Evolutionary conservation across 2,888 invertebrate genomes (phyloP).

Genomic region (Agapetus fuscipes): DNA sequence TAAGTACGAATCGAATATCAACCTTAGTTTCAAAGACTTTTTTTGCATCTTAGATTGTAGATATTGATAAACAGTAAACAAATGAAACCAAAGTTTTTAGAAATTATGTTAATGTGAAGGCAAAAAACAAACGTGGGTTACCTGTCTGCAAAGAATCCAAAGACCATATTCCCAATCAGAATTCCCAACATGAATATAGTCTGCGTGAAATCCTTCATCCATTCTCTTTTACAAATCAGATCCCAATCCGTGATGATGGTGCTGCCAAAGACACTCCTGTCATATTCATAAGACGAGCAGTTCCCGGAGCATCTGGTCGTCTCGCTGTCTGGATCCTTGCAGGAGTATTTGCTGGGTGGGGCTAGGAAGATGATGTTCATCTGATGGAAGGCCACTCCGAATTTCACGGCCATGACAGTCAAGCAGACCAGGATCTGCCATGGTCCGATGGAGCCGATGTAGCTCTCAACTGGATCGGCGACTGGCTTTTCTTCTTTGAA

Average conservation of each 20-base stretch:
- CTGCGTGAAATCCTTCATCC: constrained; percentile 65
- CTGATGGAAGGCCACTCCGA: constrained; percentile 75
- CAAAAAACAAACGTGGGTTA: too few species aligned
- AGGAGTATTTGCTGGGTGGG: constrained; percentile 46
- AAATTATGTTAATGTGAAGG: too few species aligned
- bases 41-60: too few species aligned
- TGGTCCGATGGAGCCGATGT: constrained; percentile 61
- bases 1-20: too few species aligned
- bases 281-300: constrained; percentile 50
- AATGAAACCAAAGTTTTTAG: too few species aligned
- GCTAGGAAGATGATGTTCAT: constrained; percentile 69
- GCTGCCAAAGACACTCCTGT: constrained; percentile 55
- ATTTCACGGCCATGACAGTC: constrained; percentile 61
- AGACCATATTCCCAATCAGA: constrained; percentile 62
- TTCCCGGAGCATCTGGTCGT: constrained; percentile 45
- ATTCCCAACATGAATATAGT: constrained; percentile 71
- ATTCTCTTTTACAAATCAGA: constrained; percentile 56
- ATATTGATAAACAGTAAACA: too few species aligned
- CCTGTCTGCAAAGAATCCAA: constrained; percentile 71
- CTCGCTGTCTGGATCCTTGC: constrained; percentile 30
- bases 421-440: constrained; percentile 67
- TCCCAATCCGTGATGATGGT: constrained; percentile 70
- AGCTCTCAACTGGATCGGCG: constrained; percentile 55
- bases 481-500: too few species aligned
- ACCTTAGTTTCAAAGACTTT: too few species aligned